Evolutionary conservation across 2,797 vertebrate genomes (phyloP).

Genomic region (Schizopygopsis pylzovi): DNA sequence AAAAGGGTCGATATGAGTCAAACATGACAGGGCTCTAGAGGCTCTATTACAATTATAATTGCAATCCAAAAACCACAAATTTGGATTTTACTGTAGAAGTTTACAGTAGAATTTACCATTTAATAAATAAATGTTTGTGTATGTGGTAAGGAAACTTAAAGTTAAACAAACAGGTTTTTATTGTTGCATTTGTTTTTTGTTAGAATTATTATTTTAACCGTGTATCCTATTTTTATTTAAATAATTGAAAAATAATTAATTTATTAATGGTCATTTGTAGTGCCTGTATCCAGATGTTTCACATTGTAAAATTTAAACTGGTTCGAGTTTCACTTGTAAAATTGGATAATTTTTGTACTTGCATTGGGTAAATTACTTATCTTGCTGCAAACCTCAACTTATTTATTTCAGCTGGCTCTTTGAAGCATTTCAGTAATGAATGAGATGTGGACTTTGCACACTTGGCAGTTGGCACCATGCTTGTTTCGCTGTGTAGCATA

Average conservation of each 20-base stretch:
- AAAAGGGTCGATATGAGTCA: too few relatives aligned
- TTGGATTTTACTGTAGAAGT: too few relatives aligned
- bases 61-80: too few relatives aligned
- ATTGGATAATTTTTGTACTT: neutral
- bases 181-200: neutral
- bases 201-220: neutral
- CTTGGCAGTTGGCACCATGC: neutral
- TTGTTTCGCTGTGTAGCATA: neutral
- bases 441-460: slow-evolving; percentile 1
- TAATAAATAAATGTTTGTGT: neutral
- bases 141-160: neutral
- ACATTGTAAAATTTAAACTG: neutral
- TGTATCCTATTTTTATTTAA: slow-evolving; percentile 27
- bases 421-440: neutral
- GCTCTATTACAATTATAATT: too few relatives aligned
- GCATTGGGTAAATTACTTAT: neutral
- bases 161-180: neutral
- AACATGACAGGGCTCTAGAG: too few relatives aligned
- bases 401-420: neutral
- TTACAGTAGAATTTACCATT: too few relatives aligned
- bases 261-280: neutral
- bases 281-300: slow-evolving; percentile 34
- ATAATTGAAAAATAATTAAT: neutral
- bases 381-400: neutral
- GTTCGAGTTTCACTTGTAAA: neutral